Evolutionary conservation across 2,797 vertebrate species (phyloP), one percentile per base, ranked within the genome.

Genomic region (Peromyscus attwateri): DNA sequence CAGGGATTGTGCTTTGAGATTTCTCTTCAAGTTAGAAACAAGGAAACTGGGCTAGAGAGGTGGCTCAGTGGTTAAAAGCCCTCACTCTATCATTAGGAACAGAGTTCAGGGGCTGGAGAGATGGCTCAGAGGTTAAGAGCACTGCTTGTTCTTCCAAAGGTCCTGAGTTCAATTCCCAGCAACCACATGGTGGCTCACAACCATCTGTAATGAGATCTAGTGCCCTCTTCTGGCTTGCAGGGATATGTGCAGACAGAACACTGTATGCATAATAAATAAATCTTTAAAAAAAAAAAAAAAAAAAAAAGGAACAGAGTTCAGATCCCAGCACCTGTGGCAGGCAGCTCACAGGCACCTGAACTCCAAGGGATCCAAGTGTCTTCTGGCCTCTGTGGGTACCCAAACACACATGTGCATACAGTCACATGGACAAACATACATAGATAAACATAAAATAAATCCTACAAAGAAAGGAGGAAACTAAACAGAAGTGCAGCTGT

Each of bases 11-110:
- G 9, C 49, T 46, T 40, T 25, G 55, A 34, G 60, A n/a, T 91
- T 96, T 64, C 68, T 80, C 85, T 80, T 93, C 73, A 76, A 14
- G 17, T 62, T 49, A 93, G 75, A 89, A 49, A 55, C 9, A 9
- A 75, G 34, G 46, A 95, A 70, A 60, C 34, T n/a, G 23, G 40
- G 9, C 37, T 83, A 19, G 46, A 43, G 37, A 46, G 10, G 10
- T 64, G 37, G 2, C 37, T 43, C 81, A 83, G 2, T 17, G n/a
- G 37, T 62, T 83, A 83, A 29, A 55, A 64, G 37, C 55, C 29
- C 27, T 66, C 43, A 64, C n/a, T 60, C 11, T n/a, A n/a, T n/a
- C n/a, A n/a, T n/a, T n/a, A n/a, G n/a, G n/a, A n/a, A n/a, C n/a
- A n/a, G n/a, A n/a, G n/a, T n/a, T n/a, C n/a, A n/a, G n/a, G 23